Conservation (phyloP, 2,113 vertebrate species). For the Atractosteus spatula region DNA sequence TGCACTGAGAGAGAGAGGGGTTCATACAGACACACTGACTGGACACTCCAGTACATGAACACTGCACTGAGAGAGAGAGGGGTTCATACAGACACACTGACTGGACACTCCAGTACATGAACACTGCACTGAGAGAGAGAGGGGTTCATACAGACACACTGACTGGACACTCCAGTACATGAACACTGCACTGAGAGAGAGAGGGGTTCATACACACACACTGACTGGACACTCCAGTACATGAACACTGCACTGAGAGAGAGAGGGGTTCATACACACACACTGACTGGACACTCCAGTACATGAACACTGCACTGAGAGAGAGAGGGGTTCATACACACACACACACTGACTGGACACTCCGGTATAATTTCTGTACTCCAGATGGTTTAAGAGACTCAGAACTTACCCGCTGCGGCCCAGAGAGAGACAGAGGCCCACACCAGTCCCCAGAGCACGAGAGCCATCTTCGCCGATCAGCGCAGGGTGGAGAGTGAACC, state of each 20-base stretch:
- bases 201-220: background rate
- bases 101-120: background rate
- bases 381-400: slow-evolving; percentile 34
- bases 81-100: background rate
- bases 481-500: background rate
- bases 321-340: background rate
- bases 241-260: background rate
- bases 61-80: background rate
- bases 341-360: background rate
- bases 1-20: background rate
- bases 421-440: slow-evolving; percentile 33
- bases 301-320: background rate
- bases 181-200: background rate
- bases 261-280: background rate
- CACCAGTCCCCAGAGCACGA: background rate
- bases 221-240: too few species aligned
- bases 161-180: too few species aligned
- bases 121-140: background rate
- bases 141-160: background rate
- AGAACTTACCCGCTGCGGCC: slow-evolving; percentile 23
- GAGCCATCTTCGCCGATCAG: slow-evolving; percentile 3
- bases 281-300: too few species aligned
- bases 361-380: background rate
- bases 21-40: too few species aligned
- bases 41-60: too few species aligned